Conservation (phyloP, 2,113 vertebrate genomes). For the Cyprinodon variegatus region DNA sequence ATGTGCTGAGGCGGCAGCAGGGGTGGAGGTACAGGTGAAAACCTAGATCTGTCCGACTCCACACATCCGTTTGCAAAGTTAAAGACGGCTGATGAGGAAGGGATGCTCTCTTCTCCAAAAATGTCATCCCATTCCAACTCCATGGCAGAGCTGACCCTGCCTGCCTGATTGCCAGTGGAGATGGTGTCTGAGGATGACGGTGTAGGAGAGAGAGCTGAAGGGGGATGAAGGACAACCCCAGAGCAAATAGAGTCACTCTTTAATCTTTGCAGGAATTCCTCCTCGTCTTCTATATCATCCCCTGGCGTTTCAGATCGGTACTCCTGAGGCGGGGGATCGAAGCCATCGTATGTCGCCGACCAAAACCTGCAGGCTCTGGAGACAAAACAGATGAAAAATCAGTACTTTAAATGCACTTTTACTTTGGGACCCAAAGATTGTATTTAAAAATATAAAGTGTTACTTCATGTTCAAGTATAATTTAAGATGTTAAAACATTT, state of each 20-base stretch:
- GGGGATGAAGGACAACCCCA: conserved; percentile 12
- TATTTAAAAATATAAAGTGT: neutral
- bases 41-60: neutral
- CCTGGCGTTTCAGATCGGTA: conserved; percentile 63
- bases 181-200: conserved; percentile 44
- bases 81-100: neutral
- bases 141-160: conserved; percentile 65
- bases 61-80: neutral
- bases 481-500: too few species aligned
- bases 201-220: conserved; percentile 28
- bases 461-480: neutral
- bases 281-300: conserved; percentile 68
- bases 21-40: conserved; percentile 9
- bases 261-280: conserved; percentile 16
- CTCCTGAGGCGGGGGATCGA: conserved; percentile 80
- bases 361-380: conserved; percentile 86
- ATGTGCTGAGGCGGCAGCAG: conserved; percentile 87
- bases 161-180: conserved; percentile 71
- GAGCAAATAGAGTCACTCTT: conserved; percentile 46
- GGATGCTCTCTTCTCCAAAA: conserved; percentile 80
- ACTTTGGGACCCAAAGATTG: neutral
- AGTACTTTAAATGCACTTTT: neutral
- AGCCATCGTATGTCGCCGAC: conserved; percentile 93
- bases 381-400: neutral
- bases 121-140: conserved; percentile 96